Evolutionary conservation across 2,113 vertebrate genomes (phyloP).

Genomic region (Ondatra zibethicus): DNA sequence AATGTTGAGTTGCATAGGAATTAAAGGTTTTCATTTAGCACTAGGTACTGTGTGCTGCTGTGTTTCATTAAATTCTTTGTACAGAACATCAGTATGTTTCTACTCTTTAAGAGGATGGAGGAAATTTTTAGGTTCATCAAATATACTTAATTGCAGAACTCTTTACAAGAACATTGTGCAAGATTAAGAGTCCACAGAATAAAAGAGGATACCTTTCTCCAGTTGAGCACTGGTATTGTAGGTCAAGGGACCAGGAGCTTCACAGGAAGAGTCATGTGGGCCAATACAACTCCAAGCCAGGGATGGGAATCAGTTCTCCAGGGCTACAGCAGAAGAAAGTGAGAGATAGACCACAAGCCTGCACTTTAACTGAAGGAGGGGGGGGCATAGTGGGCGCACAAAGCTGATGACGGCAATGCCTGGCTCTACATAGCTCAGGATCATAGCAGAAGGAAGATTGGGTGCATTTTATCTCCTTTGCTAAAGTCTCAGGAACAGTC

Average conservation of each 20-base stretch:
- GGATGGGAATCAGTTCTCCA: rapidly evolving
- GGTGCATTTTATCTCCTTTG: not conserved
- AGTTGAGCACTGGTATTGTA: not conserved
- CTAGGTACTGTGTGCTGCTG: not conserved
- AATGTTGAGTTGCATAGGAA: not conserved
- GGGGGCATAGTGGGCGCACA: not conserved
- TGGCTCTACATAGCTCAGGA: not conserved
- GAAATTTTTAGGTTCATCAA: not conserved
- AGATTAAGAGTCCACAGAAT: not conserved
- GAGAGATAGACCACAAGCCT: rapidly evolving
- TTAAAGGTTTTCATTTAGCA: not conserved
- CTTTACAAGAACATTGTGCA: not conserved
- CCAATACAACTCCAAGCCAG: not conserved
- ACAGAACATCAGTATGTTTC: not conserved
- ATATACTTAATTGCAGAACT: not conserved
- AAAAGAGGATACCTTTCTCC: not conserved
- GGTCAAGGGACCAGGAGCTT: rapidly evolving
- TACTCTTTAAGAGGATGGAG: not conserved
- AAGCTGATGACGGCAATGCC: too few species aligned
- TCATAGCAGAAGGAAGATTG: not conserved
- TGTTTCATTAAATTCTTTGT: not conserved
- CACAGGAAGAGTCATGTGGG: not conserved
- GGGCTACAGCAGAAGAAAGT: rapidly evolving
- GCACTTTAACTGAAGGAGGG: not conserved
- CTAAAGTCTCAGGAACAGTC: not conserved